phyloP scores from a whole-genome alignment of 2,888 invertebrate species.

The Conistra vaccinii region DNA sequence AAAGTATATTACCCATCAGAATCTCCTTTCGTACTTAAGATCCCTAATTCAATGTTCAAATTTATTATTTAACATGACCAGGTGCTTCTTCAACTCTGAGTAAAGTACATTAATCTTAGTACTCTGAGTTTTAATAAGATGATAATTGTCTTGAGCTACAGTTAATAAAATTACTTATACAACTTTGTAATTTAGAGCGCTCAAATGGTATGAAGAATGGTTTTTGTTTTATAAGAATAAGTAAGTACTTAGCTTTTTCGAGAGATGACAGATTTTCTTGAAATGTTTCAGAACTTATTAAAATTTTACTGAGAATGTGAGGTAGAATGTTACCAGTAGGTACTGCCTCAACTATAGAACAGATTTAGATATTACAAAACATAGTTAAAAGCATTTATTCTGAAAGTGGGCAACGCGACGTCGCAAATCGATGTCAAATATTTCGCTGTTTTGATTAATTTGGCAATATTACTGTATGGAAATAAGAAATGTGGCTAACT shows the following conservation, averaged over 20 bases:
- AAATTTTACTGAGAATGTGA: background rate
- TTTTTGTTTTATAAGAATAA: conserved; percentile 41
- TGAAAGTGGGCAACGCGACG: too few relatives aligned
- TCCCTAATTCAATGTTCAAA: conserved; percentile 53
- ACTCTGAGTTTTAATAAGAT: conserved; percentile 61
- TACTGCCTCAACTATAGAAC: background rate
- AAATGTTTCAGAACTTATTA: conserved; percentile 8
- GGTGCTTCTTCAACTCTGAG: conserved; percentile 37
- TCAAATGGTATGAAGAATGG: conserved; percentile 45
- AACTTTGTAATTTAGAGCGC: conserved; percentile 60
- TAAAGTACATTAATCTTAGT: conserved; percentile 58
- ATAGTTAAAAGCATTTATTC: too few relatives aligned
- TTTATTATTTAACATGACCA: conserved; percentile 47
- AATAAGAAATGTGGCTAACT: too few relatives aligned
- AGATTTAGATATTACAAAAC: background rate
- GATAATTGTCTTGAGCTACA: conserved; percentile 62
- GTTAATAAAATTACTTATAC: conserved; percentile 64
- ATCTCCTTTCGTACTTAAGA: conserved; percentile 23
- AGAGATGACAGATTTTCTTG: conserved; percentile 11
- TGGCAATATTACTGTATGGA: too few relatives aligned
- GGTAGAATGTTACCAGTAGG: background rate
- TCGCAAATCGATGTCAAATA: too few relatives aligned
- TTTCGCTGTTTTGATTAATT: too few relatives aligned
- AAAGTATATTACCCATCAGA: conserved; percentile 19
- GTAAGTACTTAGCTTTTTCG: conserved; percentile 8